Evolutionary conservation across 2,888 invertebrate genomes (phyloP), one percentile per base, ranked within the genome.

Genomic region (Chouioia cunea): DNA sequence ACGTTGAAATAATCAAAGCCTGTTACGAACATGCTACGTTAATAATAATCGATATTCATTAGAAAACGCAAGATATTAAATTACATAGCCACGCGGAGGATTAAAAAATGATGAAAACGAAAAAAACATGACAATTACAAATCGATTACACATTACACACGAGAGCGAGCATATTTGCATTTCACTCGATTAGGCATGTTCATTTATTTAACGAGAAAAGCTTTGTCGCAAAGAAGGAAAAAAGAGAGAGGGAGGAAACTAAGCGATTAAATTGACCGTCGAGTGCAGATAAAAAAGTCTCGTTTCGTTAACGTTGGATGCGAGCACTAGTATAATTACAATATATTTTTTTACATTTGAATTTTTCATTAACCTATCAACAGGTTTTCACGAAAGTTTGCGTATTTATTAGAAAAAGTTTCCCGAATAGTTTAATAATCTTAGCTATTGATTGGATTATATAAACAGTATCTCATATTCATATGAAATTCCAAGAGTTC

Each of bases 101-200:
- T 36, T 16, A 54, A 20, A 48, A 59, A 44, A 44, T 6, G 3
- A 27, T 27, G 6, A 59, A 66, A 54, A 67, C 47, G 15, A 60
- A 67, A 53, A 12, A 10, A 15, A 2, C 16, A 47, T 58, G 71
- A 71, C 20, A 52, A 71, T 71, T 66, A 71, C 62, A 71, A 71
- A 71, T 66, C 20, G 57, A 71, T 71, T 66, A 71, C 62, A 71
- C 66, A 71, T 66, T 71, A 66, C 63, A 20, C 63, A 36, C 44
- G 65, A 22, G 63, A 66, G 63, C 4, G 36, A 10, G 36, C 63
- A 53, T 70, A 66, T 71, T 66, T 66, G 57, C 71, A 66, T 71
- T 47, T 16, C 63, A 53, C 57, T 63, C 66, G 66, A 71, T 66
- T 66, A 62, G 65, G 65, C 65, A 44, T 58, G 57, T 66, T 58